Conservation (phyloP, 2,113 vertebrate genomes). For the Platycercus adscitus region DNA sequence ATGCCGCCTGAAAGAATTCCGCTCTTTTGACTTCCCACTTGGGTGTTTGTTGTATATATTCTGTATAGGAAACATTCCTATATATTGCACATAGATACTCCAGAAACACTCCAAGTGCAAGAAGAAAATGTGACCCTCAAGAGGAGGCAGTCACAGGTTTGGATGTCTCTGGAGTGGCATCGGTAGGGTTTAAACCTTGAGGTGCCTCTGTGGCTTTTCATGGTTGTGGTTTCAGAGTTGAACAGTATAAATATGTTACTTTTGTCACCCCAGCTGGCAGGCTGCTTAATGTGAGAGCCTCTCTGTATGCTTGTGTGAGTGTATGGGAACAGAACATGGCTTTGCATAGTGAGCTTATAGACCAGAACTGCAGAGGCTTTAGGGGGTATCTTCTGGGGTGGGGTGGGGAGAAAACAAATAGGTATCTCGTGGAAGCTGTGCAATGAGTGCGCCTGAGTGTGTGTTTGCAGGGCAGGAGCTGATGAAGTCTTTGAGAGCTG, state of each 20-base stretch:
- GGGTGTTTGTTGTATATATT: conserved; percentile 60
- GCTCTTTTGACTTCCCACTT: conserved; percentile 55
- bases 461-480: not conserved
- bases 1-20: conserved; percentile 57
- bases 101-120: not conserved
- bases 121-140: not conserved
- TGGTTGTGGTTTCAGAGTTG: not conserved
- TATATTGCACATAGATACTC: not conserved
- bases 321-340: not conserved
- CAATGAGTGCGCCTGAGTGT: not conserved
- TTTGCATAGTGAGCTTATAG: not conserved
- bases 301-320: not conserved
- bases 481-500: not conserved
- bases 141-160: not conserved
- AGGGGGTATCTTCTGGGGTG: not conserved
- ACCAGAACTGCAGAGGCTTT: not conserved
- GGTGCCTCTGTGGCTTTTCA: not conserved
- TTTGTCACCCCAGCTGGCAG: not conserved
- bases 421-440: not conserved
- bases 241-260: not conserved
- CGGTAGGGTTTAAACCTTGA: not conserved
- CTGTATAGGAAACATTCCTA: conserved; percentile 52
- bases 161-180: not conserved
- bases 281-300: not conserved
- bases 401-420: accelerated